Evolutionary conservation across 2,888 invertebrate genomes (phyloP).

Genomic region (Oligia strigilis): DNA sequence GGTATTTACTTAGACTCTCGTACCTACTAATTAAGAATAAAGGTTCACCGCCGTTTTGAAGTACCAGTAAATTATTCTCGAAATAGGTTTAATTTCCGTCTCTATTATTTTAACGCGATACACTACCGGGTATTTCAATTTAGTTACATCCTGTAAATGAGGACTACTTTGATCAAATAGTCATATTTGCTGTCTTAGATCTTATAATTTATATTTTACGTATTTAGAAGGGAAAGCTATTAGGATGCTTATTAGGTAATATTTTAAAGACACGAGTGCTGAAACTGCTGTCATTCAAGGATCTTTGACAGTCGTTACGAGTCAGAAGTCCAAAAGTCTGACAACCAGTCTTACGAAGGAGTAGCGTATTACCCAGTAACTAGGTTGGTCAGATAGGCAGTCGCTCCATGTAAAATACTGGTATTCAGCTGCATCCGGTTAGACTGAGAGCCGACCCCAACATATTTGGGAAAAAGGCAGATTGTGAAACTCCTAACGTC

Average conservation of each 20-base stretch:
- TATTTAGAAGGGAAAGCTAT: background rate
- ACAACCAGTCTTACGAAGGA: background rate
- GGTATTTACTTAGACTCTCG: background rate
- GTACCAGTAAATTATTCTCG: constrained; percentile 38
- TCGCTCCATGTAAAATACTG: background rate
- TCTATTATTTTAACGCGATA: constrained; percentile 40
- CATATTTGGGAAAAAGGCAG: background rate
- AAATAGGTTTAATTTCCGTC: constrained; percentile 54
- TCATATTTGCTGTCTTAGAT: constrained; percentile 13
- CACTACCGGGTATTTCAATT: constrained; percentile 20
- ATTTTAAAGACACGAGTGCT: background rate
- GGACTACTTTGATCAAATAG: constrained; percentile 34
- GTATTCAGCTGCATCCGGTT: background rate
- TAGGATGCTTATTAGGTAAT: background rate
- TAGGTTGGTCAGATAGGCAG: background rate
- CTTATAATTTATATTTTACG: constrained; percentile 12
- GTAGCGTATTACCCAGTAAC: background rate
- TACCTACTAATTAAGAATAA: constrained; percentile 38
- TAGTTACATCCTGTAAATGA: constrained; percentile 40
- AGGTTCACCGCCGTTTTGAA: constrained; percentile 20
- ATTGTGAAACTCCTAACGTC: background rate
- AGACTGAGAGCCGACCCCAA: background rate
- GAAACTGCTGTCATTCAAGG: background rate
- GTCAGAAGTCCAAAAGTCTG: background rate
- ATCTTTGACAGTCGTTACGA: background rate